Evolutionary conservation across 2,888 invertebrate genomes (phyloP).

Genomic region (Heliconius erato): DNA sequence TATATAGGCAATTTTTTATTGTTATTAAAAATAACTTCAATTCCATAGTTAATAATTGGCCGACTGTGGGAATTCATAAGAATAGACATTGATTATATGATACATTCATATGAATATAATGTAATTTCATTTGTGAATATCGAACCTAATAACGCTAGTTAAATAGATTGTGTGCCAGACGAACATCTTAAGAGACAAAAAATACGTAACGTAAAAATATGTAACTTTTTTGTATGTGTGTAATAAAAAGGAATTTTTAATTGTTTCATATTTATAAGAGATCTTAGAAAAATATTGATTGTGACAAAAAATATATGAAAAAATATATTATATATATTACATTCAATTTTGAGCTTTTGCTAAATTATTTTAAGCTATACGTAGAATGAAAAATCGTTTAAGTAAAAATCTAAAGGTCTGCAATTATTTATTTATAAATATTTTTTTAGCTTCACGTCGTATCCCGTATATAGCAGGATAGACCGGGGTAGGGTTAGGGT

Average conservation of each 20-base stretch:
- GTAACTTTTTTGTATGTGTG: background rate
- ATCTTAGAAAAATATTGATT: background rate
- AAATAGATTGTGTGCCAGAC: background rate
- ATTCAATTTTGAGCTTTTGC: too few species aligned
- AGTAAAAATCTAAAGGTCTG: too few species aligned
- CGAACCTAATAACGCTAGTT: conserved; percentile 4
- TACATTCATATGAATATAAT: background rate
- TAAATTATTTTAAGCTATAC: background rate
- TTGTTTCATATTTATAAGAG: background rate
- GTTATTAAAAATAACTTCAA: too few species aligned
- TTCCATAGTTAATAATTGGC: too few species aligned
- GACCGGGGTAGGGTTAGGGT: background rate
- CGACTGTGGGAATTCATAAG: too few species aligned
- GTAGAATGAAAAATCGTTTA: background rate
- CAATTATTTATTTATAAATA: background rate
- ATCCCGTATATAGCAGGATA: background rate
- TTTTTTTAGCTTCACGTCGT: background rate
- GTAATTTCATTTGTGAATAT: conserved; percentile 4
- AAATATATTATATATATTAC: too few species aligned
- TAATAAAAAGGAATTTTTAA: background rate
- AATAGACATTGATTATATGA: too few species aligned
- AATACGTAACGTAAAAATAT: background rate
- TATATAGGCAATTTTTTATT: too few species aligned
- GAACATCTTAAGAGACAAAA: background rate
- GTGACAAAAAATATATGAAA: too few species aligned